A percentile compares a stretch with the other conserved stretches of the same genome.
phyloP scores from a whole-genome alignment of 2,888 invertebrate genomes.

The Agrilus cyanescens region DNA sequence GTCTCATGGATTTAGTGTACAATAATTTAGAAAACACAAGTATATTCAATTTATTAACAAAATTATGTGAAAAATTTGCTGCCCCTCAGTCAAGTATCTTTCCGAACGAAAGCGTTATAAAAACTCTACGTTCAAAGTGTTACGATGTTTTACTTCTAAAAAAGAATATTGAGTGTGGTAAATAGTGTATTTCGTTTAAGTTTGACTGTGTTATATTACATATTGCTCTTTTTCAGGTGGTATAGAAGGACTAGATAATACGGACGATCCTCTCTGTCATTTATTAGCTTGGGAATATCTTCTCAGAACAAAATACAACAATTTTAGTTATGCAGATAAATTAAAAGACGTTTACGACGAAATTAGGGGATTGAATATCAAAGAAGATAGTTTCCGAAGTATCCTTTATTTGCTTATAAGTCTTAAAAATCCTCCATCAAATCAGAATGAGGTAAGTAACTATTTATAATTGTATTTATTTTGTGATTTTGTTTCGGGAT shows the following conservation, averaged over 20 bases:
- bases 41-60: constrained; percentile 26
- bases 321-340: constrained; percentile 21
- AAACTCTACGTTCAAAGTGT: constrained; percentile 21
- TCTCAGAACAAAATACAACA: constrained; percentile 23
- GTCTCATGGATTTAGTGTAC: no score
- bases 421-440: no score
- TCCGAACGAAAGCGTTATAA: constrained; percentile 7
- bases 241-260: constrained; percentile 19
- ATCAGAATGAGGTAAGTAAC: no score
- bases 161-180: constrained; percentile 8
- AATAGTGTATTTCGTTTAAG: neutral
- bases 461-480: no score
- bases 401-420: no score
- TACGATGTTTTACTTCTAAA: constrained; percentile 25
- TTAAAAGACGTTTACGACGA: constrained; percentile 20
- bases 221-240: constrained; percentile 9
- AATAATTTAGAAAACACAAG: constrained; percentile 6
- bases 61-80: constrained; percentile 26
- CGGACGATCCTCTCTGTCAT: constrained; percentile 25
- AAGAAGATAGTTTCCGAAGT: no score
- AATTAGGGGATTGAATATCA: constrained; percentile 12
- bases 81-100: constrained; percentile 4
- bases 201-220: neutral
- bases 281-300: constrained; percentile 28
- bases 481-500: no score